Base-by-base conservation (phyloP, 2,888 invertebrate genomes). In the Microctonus hyperodae region DNA sequence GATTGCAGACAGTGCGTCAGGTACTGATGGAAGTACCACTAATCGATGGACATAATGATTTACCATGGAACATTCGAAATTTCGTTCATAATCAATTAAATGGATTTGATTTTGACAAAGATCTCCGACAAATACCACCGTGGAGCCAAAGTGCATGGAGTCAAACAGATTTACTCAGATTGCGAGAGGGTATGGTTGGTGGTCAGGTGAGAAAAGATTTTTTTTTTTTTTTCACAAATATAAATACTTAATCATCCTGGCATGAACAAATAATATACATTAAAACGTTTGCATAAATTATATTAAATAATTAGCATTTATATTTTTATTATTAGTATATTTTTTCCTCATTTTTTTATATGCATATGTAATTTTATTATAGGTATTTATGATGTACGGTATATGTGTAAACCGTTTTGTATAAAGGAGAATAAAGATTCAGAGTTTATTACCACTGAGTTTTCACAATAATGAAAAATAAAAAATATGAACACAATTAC, bases 41-140 rank as follows among this genome's bases (percentile, higher is more conserved):
- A 13, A 89, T 89, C 74, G 90, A 90, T 72, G 90, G 90, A 59
- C 88, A 90, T 84, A 88, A 95, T 85, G 94, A 95, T 83, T 87
- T 94, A 78, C 93, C 95, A 35, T 95, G 95, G 94, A 95, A 95
- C 84, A 90, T 95, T 71, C 87, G 94, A 70, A 94, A 94, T 84
- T 94, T 94, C 85, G 90, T 94, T 62, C 93, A 94, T 85, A 95
- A 94, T 83, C 88, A 89, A 78, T 87, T 90, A 79, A 87, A 88
- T 67, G 87, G 89, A 48, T 89, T 90, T 79, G 90, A 90, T 64
- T 85, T 90, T 77, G 86, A 88, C 78, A 89, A 89, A 79, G 90
- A 92, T 79, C 85, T 92, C 71, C 87, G 90, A 69, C 89, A 90
- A 67, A 87, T 91, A 78, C 87, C 88, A 48, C 92, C 91, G n/a